Conservation (phyloP, 2,113 vertebrate species). For the Grammomys surdaster region DNA sequence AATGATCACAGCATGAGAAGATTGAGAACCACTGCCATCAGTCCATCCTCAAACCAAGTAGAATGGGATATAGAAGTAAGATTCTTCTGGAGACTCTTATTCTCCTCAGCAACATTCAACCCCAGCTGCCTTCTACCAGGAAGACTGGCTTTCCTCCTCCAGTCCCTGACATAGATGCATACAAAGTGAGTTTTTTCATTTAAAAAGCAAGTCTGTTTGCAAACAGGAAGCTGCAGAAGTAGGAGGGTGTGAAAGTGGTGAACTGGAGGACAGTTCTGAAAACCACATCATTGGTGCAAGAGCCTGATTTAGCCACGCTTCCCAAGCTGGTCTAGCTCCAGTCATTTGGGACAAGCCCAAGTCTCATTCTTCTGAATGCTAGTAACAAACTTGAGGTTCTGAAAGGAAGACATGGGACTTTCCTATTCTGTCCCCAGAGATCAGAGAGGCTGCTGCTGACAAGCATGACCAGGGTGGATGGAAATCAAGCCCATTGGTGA, state of each 20-base stretch:
- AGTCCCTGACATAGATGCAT: conserved; percentile 67
- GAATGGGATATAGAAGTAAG: not conserved
- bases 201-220: conserved; percentile 81
- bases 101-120: conserved; percentile 56
- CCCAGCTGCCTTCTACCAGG: conserved; percentile 54
- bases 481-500: conserved; percentile 86
- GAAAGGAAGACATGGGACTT: not conserved
- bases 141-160: conserved; percentile 67
- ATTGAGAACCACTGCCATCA: not conserved
- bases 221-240: conserved; percentile 77
- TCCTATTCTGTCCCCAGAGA: conserved; percentile 61
- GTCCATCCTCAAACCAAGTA: not conserved
- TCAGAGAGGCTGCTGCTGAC: conserved; percentile 75
- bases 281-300: not conserved
- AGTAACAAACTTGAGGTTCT: conserved; percentile 40
- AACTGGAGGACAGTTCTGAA: conserved; percentile 73
- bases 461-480: conserved; percentile 81
- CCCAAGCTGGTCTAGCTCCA: not conserved
- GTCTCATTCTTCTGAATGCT: not conserved
- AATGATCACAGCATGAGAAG: not conserved
- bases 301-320: conserved; percentile 49
- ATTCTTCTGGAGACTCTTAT: not conserved
- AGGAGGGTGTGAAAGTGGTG: conserved; percentile 79
- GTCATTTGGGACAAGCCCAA: not conserved
- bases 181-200: conserved; percentile 68